Base-by-base conservation (phyloP, 2,113 vertebrate species). In the Xiphophorus maculatus region DNA sequence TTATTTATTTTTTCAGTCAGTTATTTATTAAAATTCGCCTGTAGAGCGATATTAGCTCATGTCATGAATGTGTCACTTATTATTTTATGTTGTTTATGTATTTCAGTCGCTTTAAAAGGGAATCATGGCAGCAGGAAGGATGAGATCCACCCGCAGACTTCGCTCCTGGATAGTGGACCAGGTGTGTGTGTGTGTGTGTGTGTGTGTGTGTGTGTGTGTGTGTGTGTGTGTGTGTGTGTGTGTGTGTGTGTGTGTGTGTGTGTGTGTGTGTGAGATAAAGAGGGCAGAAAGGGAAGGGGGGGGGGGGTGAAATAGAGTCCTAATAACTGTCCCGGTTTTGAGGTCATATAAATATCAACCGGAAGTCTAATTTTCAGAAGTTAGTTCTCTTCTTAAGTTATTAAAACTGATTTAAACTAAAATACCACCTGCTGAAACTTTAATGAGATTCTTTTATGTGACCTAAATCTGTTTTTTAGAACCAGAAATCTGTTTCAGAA, bases 111-210 rank as follows among this genome's bases (percentile, higher is more conserved):
- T 8, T 63, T n/a, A 11, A 22, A 14, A 7, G 10, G 40, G 35
- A 71, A 70, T 17, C 71, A 97, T 97, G 96, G 88, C 93, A 1
- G 79, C 91, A 0, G 90, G 89, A 11, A 93, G 73, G 64, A 87
- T 80, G 29, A 93, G 96, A 15, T 87, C 92, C 28, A 96, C 96
- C 0, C 94, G 96, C n/a, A 95, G 90, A 79, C 94, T 98, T 51
- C 94, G 96, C 6, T 84, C 81, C 7, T 98, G 96, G 96, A 92
- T 96, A 3, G 92, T 97, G 42, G 94, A 96, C 4, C 96, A 98
- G 87, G 92, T 93, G 76, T 4, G 86, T 82, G 67, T 54, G 3
- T 42, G 35, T 37, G 35, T 35, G 33, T 35, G 33, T 35, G 8
- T 8, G 5, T 33, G 33, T 35, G 35, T 35, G 35, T 35, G 32